Evolutionary conservation across 1,140 invertebrate species (phyloP), one percentile per base, ranked within the genome.

Genomic region (Cydia strobilella): DNA sequence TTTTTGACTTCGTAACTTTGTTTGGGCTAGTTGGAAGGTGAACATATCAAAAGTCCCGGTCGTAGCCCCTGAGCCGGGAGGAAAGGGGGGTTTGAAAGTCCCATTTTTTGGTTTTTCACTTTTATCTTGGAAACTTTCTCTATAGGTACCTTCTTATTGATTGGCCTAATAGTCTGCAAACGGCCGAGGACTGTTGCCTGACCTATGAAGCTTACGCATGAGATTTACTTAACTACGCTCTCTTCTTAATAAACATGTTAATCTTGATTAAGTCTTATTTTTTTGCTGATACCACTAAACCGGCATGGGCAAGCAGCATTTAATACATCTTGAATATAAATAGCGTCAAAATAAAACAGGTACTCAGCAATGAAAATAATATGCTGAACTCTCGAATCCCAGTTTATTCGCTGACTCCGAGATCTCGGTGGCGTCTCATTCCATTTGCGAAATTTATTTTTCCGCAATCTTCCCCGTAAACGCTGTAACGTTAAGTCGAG

Each of bases 361-460:
- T 13, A 18, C 20, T 48, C 9, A 25, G 15, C 74, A 69, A 23
- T 69, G 66, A 74, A 76, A 72, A 79, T 75, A 79, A 79, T 65
- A 54, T 51, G 62, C 27, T 18, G 18, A 72, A 63, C 20, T 59
- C 66, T 75, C 65, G 18, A 77, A 77, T 79, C 73, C 74, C 74
- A 77, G 73, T 74, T 74, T 81, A 76, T 80, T 74, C 74, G 77
- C 74, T 76, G 79, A 78, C 59, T 78, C 73, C 62, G 39, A 72
- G 71, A 45, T 69, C 65, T 51, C 54, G 20, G 54, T 74, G 74
- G 51, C 74, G 73, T 80, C 76, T 82, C 79, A 80, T 81, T 84
- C 80, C 79, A 85, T 84, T 85, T 80, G 76, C 73, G 63, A 77
- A 82, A 85, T 84, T 82, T 82, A 84, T 83, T 85, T 85, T 80